Evolutionary conservation across 2,797 vertebrate species (phyloP), one percentile per base, ranked within the genome.

Genomic region (Propithecus perrieri): DNA sequence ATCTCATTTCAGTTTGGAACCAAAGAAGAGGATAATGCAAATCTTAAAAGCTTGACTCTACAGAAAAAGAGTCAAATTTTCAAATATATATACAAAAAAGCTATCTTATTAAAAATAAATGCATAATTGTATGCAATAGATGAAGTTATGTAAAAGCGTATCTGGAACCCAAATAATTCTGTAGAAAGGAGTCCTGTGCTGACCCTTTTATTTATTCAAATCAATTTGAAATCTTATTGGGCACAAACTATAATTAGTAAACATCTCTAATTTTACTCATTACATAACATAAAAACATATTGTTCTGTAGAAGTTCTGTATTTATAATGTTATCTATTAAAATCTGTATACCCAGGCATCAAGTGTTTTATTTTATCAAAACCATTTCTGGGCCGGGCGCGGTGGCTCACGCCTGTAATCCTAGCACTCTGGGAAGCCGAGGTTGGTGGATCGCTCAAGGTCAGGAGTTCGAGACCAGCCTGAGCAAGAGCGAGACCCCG

Each of bases 351-450:
- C 30, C 4, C 38, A 92, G 11, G 18, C 30, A 55, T 22, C 8
- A 38, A 2, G 35, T 89, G 11, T 63, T 89, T 88, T 20, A 30
- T 78, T 95, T 95, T 53, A 74, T 46, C 50, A 87, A 95, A 85
- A 89, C 74, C 6, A 11, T 74, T 85, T 67, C 69, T 9, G 8
- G 38, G 38, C 38, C 38, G 38, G 38, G 38, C 38, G 38, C 38
- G 38, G 38, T 38, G 38, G 3, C 38, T 38, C 38, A 38, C 2
- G 38, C 38, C 38, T 38, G 38, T 38, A 38, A 38, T 38, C 38
- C 38, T 38, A 38, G 38, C 38, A 38, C 38, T 38, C 38, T 38
- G 38, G 38, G 38, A 38, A 3, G 38, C 38, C 38, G 38, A 38
- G 38, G 38, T 3, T 38, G 38, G 38, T 38, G 38, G 38, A 38